Evolutionary conservation across 2,797 vertebrate genomes (phyloP), one percentile per base, ranked within the genome.

Genomic region (Selene dorsalis): DNA sequence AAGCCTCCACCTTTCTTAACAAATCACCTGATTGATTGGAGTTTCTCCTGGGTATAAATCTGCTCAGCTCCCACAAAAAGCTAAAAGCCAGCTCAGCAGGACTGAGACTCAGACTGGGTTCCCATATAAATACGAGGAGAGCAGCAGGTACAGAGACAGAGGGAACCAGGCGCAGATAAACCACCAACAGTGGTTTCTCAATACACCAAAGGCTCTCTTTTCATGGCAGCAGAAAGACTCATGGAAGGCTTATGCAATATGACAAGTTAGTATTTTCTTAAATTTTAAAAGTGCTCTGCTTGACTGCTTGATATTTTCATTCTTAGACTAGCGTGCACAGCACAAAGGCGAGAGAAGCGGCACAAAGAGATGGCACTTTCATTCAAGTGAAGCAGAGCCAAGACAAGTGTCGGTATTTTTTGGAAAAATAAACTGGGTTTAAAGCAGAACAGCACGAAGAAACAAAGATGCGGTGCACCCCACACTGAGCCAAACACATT

Each of bases 1-100:
- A 75, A 77, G 59, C 64, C n/a, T 35, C 50, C 8, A 30, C 61
- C 69, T 68, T 71, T 81, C 82, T 75, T 75, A 88, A 89, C 88
- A 92, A 92, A 91, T 89, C 80, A 82, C 77, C 77, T 81, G 77
- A 92, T 88, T 83, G 88, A 90, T 88, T 78, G 67, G 72, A 73
- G 65, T 67, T 73, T 75, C 80, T 86, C 76, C 43, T 30, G 84
- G 59, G 76, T 75, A 81, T 92, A 87, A 87, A 90, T 87, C 76
- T 85, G 73, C 75, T 80, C 73, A 52, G 73, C 64, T 75, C 50
- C 56, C 48, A 73, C 75, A 85, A 69, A 87, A 76, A 88, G 75
- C 75, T 85, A 69, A 87, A 76, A 88, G 75, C 73, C 71, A 70
- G 78, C 70, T 78, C 79, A 65, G 43, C 26, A 52, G 66, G 48